Evolutionary conservation across 2,113 vertebrate species (phyloP), one percentile per base, ranked within the genome.

Genomic region (Pagrus major): DNA sequence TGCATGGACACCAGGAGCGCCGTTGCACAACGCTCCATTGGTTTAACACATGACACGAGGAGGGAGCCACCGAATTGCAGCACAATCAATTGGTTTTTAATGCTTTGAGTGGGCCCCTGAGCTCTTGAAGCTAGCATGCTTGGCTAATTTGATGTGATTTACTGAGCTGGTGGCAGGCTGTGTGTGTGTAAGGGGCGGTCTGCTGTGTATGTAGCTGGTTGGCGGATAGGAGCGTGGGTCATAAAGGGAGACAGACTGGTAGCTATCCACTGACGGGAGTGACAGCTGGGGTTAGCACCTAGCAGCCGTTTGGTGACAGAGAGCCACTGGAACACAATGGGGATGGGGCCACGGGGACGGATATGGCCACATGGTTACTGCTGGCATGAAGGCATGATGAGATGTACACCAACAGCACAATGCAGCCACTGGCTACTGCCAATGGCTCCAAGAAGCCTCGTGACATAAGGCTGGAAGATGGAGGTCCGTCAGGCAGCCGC

Each of bases 81-180:
- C 80, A 80, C 91, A 93, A 94, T 91, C 92, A 92, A 91, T 93
- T 80, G 91, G 77, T 83, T 91, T 89, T 91, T 91, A 91, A 92
- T 91, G 85, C 79, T 83, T 71, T 59, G 85, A 90, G 83, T 54
- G 81, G 86, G 68, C 88, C 91, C 86, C 47, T 2, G 76, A 85
- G 87, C 86, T 85, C 84, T 66, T 64, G 69, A 76, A 76, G 80
- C 78, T 79, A 85, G 78, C 83, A 85, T 25, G 88, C 87, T 87
- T 75, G 76, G 86, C 90, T 91, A 88, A 90, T 91, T 92, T 88
- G 85, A 87, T 78, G 87, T 76, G 87, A 89, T 87, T 89, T 86
- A 86, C 56, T 85, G 90, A 89, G 75, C 78, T 88, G 74, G 76
- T 85, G 70, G 89, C 81, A 54, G 72, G 21, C 64, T 44, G 77